Conservation (phyloP, 2,797 vertebrate genomes). For the Chloroceryle inda region DNA sequence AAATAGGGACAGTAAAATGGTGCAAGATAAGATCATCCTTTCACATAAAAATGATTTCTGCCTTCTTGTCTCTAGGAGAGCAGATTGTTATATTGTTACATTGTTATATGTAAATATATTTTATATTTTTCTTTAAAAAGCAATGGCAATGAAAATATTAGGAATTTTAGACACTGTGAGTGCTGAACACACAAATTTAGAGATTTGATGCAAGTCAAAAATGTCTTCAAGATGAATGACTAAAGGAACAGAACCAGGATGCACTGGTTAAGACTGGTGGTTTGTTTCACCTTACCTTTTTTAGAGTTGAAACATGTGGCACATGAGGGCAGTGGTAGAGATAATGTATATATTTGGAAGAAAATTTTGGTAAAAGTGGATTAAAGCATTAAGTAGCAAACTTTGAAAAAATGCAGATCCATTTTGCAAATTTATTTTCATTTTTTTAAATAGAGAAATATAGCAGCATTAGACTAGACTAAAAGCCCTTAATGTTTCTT, state of each 20-base stretch:
- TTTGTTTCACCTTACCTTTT: not conserved
- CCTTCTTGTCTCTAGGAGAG: not conserved
- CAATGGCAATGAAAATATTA: not conserved
- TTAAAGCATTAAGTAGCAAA: not conserved
- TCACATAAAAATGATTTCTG: not conserved
- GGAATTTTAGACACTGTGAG: not conserved
- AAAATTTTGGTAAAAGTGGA: not conserved
- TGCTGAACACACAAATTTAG: not conserved
- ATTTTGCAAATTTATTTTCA: not conserved
- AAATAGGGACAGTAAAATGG: not conserved
- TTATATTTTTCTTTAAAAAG: not conserved
- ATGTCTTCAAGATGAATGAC: not conserved
- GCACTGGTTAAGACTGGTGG: not conserved
- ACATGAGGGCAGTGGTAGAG: not conserved
- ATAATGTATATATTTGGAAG: not conserved
- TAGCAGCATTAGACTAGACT: not conserved
- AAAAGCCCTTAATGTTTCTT: not conserved
- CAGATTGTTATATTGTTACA: not conserved
- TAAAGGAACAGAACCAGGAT: not conserved
- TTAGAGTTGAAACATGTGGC: not conserved
- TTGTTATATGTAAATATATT: not conserved
- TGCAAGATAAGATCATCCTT: not conserved
- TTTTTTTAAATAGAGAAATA: slow-evolving; percentile 1
- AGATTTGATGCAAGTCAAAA: not conserved
- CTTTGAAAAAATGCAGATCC: not conserved